phyloP scores from a whole-genome alignment of 1,140 invertebrate species.

The Hirudo medicinalis region DNA sequence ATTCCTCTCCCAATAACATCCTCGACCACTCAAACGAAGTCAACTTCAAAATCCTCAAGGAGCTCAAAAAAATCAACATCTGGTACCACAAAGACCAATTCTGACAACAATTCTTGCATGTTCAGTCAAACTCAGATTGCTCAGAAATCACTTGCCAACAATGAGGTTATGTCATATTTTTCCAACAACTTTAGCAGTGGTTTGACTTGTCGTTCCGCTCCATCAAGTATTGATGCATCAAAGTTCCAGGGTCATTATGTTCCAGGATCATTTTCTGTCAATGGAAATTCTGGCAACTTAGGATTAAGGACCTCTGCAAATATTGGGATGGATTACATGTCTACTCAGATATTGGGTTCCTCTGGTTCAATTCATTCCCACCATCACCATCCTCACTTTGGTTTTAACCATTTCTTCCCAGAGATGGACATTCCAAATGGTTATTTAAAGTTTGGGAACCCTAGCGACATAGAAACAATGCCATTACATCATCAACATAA shows the following conservation, averaged over 20 bases:
- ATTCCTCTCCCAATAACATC: background rate
- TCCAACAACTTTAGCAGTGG: background rate
- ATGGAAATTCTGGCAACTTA: background rate
- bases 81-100: background rate
- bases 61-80: background rate
- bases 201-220: background rate
- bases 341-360: slow-evolving; percentile 1
- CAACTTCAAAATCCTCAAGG: slow-evolving; percentile 1
- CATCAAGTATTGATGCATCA: no score
- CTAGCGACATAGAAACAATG: background rate
- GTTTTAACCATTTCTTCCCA: slow-evolving; percentile 5
- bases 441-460: slow-evolving; percentile 3
- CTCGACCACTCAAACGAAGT: background rate
- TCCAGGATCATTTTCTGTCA: no score
- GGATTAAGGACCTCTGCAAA: background rate
- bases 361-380: background rate
- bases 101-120: slow-evolving; percentile 9
- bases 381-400: slow-evolving; percentile 4
- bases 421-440: slow-evolving; percentile 10
- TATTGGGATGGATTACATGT: slow-evolving; percentile 10
- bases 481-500: slow-evolving; percentile 6
- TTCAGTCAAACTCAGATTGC: background rate
- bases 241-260: no score
- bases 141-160: slow-evolving; percentile 1
- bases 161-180: background rate